Percentiles rank a stretch among this genome's conserved stretches.
Evolutionary conservation across 2,888 invertebrate genomes (phyloP).

Genomic region (Reticulitermes lucifugus): DNA sequence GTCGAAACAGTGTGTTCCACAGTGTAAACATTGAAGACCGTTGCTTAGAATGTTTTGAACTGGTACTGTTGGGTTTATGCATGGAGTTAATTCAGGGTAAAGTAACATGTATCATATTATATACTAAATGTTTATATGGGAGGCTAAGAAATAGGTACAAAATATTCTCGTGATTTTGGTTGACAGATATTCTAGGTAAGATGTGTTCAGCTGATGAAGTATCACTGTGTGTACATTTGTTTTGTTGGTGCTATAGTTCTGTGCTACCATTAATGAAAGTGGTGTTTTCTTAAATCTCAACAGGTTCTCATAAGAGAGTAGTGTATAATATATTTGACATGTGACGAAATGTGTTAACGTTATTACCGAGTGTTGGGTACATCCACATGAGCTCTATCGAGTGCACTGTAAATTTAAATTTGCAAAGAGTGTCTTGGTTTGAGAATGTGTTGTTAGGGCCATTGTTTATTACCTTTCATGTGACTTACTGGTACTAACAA

Average conservation of each 20-base stretch:
- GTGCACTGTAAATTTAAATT: not conserved
- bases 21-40: too few species aligned
- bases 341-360: conserved; percentile 19
- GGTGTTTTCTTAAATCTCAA: conserved; percentile 46
- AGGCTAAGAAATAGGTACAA: not conserved
- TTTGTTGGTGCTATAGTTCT: conserved; percentile 8
- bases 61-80: too few species aligned
- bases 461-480: conserved; percentile 4
- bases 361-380: not conserved
- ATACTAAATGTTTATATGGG: not conserved
- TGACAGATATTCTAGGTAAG: not conserved
- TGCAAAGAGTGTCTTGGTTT: conserved; percentile 16
- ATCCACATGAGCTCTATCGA: not conserved
- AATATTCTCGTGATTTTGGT: not conserved
- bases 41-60: too few species aligned
- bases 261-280: conserved; percentile 36
- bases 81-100: not conserved
- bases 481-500: conserved; percentile 5
- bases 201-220: not conserved
- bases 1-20: too few species aligned
- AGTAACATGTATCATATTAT: not conserved
- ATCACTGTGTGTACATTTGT: not conserved
- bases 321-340: conserved; percentile 29
- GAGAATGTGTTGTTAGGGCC: conserved; percentile 9
- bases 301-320: conserved; percentile 41